Base-by-base conservation (phyloP, 2,113 vertebrate genomes). In the Aplodontia rufa region DNA sequence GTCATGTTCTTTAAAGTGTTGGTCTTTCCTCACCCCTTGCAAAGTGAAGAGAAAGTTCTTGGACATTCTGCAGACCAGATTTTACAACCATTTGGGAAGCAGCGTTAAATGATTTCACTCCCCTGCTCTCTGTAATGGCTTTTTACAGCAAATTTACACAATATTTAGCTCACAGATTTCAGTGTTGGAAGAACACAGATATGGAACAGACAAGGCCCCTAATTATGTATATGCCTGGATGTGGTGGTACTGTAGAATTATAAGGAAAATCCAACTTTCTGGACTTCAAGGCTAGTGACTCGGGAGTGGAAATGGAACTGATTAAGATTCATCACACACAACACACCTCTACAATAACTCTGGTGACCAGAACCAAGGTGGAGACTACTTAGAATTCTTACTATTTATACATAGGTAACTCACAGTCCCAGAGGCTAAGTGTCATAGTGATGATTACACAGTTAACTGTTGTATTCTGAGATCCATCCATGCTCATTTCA, bases 401-500 rank as follows among this genome's bases (percentile, higher is more conserved):
- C 76, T 75, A 3, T 64, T 90, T n/a, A 78, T 10, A 40, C 22
- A 42, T 82, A 69, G 82, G 81, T 69, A 74, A 64, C 19, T 62
- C 32, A 82, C 10, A 14, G 32, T 71, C 55, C 11, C 19, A 81
- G 24, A 75, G 3, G 30, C 10, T 20, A 49, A 40, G 0, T 62
- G 2, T 42, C 11, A 35, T 22, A 79, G 10, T 26, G n/a, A 72
- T 60, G 68, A 78, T 64, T 86, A 45, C 24, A 78, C 12, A 86
- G 47, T 55, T 90, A 89, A 71, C 51, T 69, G 72, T 91, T 71
- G 68, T 11, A 24, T 86, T 83, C 19, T 93, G 49, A 93, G 30
- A 83, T 86, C 75, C 64, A 86, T 92, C 42, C 80, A 8, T 71
- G 35, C 80, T 71, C 32, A 53, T 91, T 71, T 91, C n/a, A 85